Conservation (phyloP, 2,888 invertebrate species). For the Lordiphosa andalusiaca region DNA sequence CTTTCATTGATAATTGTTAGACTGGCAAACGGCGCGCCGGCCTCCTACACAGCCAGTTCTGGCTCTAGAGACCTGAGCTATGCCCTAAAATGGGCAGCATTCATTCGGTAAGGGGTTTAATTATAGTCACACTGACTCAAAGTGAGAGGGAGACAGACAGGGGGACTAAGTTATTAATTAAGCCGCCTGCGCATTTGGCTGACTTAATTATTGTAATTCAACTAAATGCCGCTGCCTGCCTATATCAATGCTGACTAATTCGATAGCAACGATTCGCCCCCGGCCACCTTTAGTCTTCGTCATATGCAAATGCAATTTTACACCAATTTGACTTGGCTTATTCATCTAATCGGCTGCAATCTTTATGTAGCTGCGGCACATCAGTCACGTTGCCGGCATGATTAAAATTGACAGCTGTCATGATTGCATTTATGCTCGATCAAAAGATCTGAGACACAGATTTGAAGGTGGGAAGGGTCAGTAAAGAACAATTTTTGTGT, state of each 20-base stretch:
- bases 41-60: slow-evolving; percentile 11
- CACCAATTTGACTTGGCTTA: slow-evolving; percentile 46
- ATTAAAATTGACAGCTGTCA: slow-evolving; percentile 71
- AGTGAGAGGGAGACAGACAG: slow-evolving; percentile 1
- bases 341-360: slow-evolving; percentile 53
- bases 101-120: slow-evolving; percentile 21
- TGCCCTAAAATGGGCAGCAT: slow-evolving; percentile 61
- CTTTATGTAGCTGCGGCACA: slow-evolving; percentile 34
- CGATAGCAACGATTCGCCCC: slow-evolving; percentile 22
- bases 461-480: neutral
- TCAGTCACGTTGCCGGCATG: slow-evolving; percentile 41
- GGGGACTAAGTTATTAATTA: slow-evolving; percentile 55
- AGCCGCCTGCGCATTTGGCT: slow-evolving; percentile 58
- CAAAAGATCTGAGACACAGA: slow-evolving; percentile 38
- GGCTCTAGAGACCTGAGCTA: slow-evolving; percentile 35
- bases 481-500: slow-evolving; percentile 5
- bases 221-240: slow-evolving; percentile 63
- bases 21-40: slow-evolving; percentile 40
- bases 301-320: slow-evolving; percentile 58
- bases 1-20: slow-evolving; percentile 69
- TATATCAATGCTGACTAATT: slow-evolving; percentile 39
- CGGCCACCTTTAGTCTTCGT: slow-evolving; percentile 21
- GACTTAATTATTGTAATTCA: slow-evolving; percentile 68
- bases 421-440: slow-evolving; percentile 56
- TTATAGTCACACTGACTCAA: slow-evolving; percentile 27